A percentile compares a stretch with the other conserved stretches of the same genome.
Evolutionary conservation across 2,113 vertebrate species (phyloP).

Genomic region (Candoia aspera): DNA sequence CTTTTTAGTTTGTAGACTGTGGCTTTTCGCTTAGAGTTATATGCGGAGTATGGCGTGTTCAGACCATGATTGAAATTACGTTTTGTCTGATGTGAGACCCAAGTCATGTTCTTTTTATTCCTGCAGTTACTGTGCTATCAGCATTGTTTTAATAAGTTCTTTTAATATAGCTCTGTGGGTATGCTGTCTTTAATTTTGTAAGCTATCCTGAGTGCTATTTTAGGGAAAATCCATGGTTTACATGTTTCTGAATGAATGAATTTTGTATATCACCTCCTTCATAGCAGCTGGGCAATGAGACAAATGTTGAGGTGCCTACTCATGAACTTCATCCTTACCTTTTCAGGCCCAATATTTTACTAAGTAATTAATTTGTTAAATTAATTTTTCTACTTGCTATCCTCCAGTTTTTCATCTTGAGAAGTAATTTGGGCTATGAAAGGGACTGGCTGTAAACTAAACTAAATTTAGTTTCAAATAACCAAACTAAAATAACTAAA

Average conservation of each 20-base stretch:
- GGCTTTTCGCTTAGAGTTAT: too few relatives aligned
- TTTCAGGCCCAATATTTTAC: neutral
- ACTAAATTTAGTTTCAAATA: too few relatives aligned
- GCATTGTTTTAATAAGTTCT: neutral
- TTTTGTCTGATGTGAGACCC: neutral
- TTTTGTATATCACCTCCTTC: neutral
- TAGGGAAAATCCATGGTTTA: neutral
- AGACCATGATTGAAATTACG: neutral
- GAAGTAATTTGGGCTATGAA: neutral
- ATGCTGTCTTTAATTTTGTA: neutral
- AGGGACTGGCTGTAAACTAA: too few relatives aligned
- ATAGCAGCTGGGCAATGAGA: neutral
- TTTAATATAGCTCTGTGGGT: neutral
- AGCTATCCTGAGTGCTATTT: neutral
- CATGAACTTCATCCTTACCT: neutral
- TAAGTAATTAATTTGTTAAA: neutral
- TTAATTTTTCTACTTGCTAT: neutral
- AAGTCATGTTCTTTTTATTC: neutral
- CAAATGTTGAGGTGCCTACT: too few relatives aligned
- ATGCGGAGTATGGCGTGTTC: neutral
- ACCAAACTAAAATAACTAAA: too few relatives aligned
- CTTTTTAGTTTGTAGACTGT: too few relatives aligned
- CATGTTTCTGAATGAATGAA: neutral
- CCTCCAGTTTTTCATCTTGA: neutral
- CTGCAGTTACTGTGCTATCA: neutral